A percentile compares a stretch with the other conserved stretches of the same genome.
Conservation (phyloP, 2,888 invertebrate species). For the Perizoma affinitatum region DNA sequence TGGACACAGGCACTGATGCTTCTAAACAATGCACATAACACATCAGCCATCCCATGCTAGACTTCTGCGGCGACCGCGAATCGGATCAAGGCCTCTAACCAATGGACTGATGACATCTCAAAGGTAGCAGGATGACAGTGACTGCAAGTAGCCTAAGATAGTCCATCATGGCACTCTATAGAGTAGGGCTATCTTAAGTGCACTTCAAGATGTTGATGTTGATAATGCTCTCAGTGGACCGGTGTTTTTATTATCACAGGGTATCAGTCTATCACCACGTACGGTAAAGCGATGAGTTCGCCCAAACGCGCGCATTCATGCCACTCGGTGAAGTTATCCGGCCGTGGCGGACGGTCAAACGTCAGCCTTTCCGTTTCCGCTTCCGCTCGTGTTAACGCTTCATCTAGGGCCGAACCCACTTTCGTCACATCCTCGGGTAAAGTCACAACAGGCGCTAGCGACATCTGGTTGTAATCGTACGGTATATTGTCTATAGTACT, state of each 20-base stretch:
- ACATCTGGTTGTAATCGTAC: conserved; percentile 56
- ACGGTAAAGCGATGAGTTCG: conserved; percentile 96
- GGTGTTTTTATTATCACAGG: conserved; percentile 39
- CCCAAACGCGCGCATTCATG: conserved; percentile 93
- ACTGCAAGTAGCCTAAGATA: too few relatives aligned
- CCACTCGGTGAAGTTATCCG: conserved; percentile 92
- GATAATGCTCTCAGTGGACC: conserved; percentile 13
- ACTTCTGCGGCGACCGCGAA: too few relatives aligned
- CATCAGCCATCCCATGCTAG: too few relatives aligned
- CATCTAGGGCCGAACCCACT: conserved; percentile 39
- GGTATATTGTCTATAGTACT: conserved; percentile 49
- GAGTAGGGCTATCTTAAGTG: too few relatives aligned
- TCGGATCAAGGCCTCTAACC: too few relatives aligned
- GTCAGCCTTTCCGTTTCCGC: conserved; percentile 45
- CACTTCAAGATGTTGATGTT: conserved; percentile 4
- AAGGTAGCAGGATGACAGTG: too few relatives aligned
- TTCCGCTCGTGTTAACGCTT: conserved; percentile 31
- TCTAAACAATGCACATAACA: too few relatives aligned
- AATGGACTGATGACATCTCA: too few relatives aligned
- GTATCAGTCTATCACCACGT: conserved; percentile 95
- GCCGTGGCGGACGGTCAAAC: conserved; percentile 58
- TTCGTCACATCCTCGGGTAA: conserved; percentile 40
- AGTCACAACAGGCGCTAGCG: conserved; percentile 56
- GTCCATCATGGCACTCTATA: too few relatives aligned
- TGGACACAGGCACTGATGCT: too few relatives aligned